Conservation (phyloP, 2,888 invertebrate species). For the Odontocerum albicorne region DNA sequence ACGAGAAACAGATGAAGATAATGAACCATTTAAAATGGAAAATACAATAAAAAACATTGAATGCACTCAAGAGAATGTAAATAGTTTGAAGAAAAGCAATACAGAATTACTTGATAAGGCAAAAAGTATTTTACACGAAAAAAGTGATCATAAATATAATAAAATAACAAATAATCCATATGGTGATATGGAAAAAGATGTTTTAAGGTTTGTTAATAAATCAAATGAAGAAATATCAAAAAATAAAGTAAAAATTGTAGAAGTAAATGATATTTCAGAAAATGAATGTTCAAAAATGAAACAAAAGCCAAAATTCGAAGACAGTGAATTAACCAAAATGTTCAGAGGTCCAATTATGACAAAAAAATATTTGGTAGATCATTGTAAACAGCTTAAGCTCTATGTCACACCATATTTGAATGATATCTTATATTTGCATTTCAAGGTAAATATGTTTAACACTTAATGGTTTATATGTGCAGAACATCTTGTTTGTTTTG, state of each 20-base stretch:
- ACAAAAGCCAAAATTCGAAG: too few species aligned
- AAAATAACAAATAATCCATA: too few species aligned
- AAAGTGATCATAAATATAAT: conserved; percentile 4
- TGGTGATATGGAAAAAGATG: too few species aligned
- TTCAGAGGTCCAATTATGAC: conserved; percentile 66
- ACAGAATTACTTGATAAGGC: conserved; percentile 48
- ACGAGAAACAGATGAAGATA: conserved; percentile 1
- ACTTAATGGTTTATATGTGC: too few species aligned
- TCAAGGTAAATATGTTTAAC: conserved; percentile 70
- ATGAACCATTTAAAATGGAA: conserved; percentile 29
- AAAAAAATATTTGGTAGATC: conserved; percentile 73
- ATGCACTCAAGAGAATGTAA: conserved; percentile 48
- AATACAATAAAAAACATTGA: conserved; percentile 47
- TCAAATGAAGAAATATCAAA: not conserved
- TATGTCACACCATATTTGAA: conserved; percentile 89
- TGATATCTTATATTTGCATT: conserved; percentile 93
- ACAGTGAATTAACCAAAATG: conserved; percentile 7
- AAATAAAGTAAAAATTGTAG: conserved; percentile 16
- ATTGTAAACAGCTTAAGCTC: conserved; percentile 82
- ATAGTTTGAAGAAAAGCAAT: conserved; percentile 48
- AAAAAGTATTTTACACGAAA: conserved; percentile 37
- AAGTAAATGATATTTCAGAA: too few species aligned
- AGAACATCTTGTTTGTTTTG: too few species aligned
- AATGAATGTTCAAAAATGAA: too few species aligned
- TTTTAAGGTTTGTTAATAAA: too few species aligned